Evolutionary conservation across 2,797 vertebrate species (phyloP).

Genomic region (Myotis daubentonii): DNA sequence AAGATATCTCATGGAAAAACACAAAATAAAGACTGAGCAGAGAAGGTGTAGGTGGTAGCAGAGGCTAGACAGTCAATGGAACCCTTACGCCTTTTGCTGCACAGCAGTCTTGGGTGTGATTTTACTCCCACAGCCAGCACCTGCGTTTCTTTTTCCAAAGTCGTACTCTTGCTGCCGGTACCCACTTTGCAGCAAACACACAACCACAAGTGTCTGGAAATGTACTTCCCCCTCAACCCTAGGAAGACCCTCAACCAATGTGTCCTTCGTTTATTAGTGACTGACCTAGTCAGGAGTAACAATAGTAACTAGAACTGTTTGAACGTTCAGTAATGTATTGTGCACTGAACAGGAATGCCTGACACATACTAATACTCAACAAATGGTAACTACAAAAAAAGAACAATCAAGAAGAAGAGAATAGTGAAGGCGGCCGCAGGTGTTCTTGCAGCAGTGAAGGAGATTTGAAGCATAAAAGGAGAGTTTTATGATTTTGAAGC

Average conservation of each 20-base stretch:
- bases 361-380: background rate
- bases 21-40: background rate
- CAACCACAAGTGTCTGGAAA: background rate
- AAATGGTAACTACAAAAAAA: background rate
- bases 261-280: background rate
- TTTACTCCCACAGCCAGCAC: background rate
- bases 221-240: background rate
- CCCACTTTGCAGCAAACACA: background rate
- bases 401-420: background rate
- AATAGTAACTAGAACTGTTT: background rate
- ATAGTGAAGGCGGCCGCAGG: background rate
- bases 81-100: background rate
- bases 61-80: background rate
- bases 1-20: background rate
- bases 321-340: background rate
- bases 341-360: background rate
- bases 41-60: background rate
- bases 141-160: background rate
- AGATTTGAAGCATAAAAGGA: background rate
- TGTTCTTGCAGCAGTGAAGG: background rate
- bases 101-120: background rate
- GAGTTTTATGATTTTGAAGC: background rate
- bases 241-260: background rate
- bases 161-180: accelerated
- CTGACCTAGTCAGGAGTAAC: background rate